phyloP scores from a whole-genome alignment of 2,888 invertebrate species.

The Allacma fusca region DNA sequence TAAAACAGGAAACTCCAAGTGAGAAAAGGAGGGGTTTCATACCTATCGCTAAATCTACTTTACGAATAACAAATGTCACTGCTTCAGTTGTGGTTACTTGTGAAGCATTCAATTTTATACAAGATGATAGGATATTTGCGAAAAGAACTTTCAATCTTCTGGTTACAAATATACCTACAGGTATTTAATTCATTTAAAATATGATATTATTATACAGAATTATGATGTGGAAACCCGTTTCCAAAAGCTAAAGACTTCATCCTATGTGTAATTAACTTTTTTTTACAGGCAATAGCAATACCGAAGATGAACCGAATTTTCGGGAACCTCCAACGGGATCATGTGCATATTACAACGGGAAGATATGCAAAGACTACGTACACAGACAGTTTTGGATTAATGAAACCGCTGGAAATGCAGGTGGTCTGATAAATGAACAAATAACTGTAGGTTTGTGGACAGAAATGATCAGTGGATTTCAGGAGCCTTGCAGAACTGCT shows the following conservation, averaged over 20 bases:
- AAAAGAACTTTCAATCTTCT: conserved; percentile 56
- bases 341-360: conserved; percentile 87
- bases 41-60: conserved; percentile 58
- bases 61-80: conserved; percentile 59
- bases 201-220: no score
- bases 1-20: conserved; percentile 38
- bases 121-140: conserved; percentile 43
- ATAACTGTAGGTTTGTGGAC: conserved; percentile 85
- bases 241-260: no score
- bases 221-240: no score
- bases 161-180: conserved; percentile 58
- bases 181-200: conserved; percentile 6
- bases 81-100: conserved; percentile 58
- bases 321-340: conserved; percentile 69
- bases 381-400: conserved; percentile 78
- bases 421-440: conserved; percentile 81
- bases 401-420: conserved; percentile 71
- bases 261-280: not conserved
- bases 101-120: conserved; percentile 56
- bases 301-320: conserved; percentile 57
- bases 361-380: conserved; percentile 72
- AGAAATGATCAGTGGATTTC: conserved; percentile 80
- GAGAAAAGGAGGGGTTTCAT: conserved; percentile 53
- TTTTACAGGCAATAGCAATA: conserved; percentile 40
- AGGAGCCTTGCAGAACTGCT: conserved; percentile 83